A percentile compares a stretch with the other conserved stretches of the same genome.
Conservation (phyloP, 37 sponge, comb jelly and placozoan genomes). For the Amphimedon queenslandica region DNA sequence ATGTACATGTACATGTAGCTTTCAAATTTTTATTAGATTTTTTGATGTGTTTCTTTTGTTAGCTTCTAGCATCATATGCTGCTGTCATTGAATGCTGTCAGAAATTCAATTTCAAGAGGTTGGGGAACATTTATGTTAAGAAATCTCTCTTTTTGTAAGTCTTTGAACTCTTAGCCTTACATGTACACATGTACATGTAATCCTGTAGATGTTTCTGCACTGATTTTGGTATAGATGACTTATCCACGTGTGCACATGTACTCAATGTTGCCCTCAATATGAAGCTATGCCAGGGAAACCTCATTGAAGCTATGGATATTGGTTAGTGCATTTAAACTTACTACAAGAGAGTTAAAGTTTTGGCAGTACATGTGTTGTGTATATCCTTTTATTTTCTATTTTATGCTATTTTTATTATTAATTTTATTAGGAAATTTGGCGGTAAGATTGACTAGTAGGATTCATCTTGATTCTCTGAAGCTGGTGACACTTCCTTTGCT, state of each 20-base stretch:
- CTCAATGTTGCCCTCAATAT: conserved; percentile 50
- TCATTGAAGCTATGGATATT: conserved; percentile 24
- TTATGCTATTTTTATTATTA: too few relatives aligned
- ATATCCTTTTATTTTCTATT: too few relatives aligned
- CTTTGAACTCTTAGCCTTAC: neutral
- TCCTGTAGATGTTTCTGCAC: conserved; percentile 26
- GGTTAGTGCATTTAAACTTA: conserved; percentile 14
- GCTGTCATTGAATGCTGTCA: conserved; percentile 77
- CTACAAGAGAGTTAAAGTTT: neutral
- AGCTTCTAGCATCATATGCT: conserved; percentile 79
- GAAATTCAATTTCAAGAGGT: conserved; percentile 28
- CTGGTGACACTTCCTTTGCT: conserved; percentile 44
- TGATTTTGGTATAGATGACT: conserved; percentile 44
- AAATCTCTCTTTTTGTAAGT: conserved; percentile 45
- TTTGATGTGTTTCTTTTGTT: neutral
- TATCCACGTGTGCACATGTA: conserved; percentile 43
- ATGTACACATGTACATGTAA: neutral
- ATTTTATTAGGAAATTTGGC: conserved; percentile 16
- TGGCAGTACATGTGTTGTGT: too few relatives aligned
- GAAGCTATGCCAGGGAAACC: conserved; percentile 46
- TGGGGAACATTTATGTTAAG: conserved; percentile 39
- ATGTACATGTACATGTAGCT: neutral
- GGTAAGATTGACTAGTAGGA: conserved; percentile 20
- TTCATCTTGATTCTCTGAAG: conserved; percentile 46
- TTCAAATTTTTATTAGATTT: too few relatives aligned